Evolutionary conservation across 2,797 vertebrate species (phyloP).

Genomic region (Ispidina picta): DNA sequence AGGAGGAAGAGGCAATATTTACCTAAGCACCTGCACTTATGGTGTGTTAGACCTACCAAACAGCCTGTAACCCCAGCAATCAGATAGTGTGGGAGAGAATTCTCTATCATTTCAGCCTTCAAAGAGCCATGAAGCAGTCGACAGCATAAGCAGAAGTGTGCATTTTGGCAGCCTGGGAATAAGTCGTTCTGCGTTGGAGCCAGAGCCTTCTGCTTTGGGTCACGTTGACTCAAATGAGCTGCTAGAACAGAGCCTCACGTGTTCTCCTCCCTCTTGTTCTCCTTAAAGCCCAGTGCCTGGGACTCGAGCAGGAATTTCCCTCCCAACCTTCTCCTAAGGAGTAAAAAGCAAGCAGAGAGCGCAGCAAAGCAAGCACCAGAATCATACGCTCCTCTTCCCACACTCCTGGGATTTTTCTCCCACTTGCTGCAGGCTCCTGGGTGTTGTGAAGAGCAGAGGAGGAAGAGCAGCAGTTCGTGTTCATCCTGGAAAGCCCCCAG

Average conservation of each 20-base stretch:
- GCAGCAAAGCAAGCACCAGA: neutral
- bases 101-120: slow-evolving; percentile 2
- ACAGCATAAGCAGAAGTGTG: neutral
- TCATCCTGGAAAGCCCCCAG: neutral
- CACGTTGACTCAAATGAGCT: slow-evolving; percentile 10
- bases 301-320: neutral
- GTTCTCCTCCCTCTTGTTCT: neutral
- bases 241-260: neutral
- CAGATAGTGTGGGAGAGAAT: neutral
- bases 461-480: neutral
- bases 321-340: neutral
- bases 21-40: slow-evolving; percentile 49
- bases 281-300: neutral
- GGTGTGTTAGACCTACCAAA: slow-evolving; percentile 13
- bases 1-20: slow-evolving; percentile 51
- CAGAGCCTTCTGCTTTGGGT: slow-evolving; percentile 4
- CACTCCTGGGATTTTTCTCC: neutral
- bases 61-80: neutral
- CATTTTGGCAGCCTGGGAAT: slow-evolving; percentile 18
- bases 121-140: slow-evolving; percentile 36
- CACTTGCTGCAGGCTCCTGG: neutral
- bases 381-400: neutral
- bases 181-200: neutral
- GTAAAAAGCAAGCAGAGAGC: neutral
- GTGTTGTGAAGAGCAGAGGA: neutral